These are phyloP conservation scores for Teleiodes luculella DNA, from an alignment of 2,888 invertebrate species.

Conservation along the genomic window DNA sequence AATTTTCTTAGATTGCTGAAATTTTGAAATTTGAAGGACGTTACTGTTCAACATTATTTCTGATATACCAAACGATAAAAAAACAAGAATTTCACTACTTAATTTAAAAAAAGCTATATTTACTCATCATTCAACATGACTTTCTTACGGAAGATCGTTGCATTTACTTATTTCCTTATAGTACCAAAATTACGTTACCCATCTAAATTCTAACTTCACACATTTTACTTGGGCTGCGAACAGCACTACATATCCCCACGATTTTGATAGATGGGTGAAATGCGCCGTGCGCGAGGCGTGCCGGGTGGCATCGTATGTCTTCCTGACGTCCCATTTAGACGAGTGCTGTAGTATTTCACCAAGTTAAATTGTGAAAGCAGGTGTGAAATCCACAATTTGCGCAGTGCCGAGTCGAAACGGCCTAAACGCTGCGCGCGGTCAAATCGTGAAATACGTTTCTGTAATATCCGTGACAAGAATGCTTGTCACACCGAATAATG, in stretches of 20 bases:
- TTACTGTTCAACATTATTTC: too few relatives aligned
- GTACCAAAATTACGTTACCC: not conserved
- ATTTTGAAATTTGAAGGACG: too few relatives aligned
- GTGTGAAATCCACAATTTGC: slow-evolving; percentile 26
- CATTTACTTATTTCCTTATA: too few relatives aligned
- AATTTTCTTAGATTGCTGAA: too few relatives aligned
- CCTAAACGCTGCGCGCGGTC: slow-evolving; percentile 24
- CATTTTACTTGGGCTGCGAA: not conserved
- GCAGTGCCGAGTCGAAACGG: slow-evolving; percentile 21
- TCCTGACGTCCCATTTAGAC: slow-evolving; percentile 23
- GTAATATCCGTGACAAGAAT: slow-evolving; percentile 12
- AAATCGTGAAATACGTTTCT: slow-evolving; percentile 20
- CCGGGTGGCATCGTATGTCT: slow-evolving; percentile 18
- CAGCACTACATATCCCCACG: not conserved
- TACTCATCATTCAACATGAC: too few relatives aligned
- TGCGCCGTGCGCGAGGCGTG: not conserved
- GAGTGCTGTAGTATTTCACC: slow-evolving; percentile 18
- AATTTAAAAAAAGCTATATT: too few relatives aligned
- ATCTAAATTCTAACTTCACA: not conserved
- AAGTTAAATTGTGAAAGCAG: slow-evolving; percentile 31
- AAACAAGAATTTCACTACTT: too few relatives aligned
- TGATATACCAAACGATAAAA: too few relatives aligned
- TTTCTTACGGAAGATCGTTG: too few relatives aligned
- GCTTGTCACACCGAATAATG: slow-evolving; percentile 10
- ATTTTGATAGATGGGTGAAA: slow-evolving; percentile 5